Conservation (phyloP, 2,113 vertebrate species). For the human (Homo sapiens) region DNA sequence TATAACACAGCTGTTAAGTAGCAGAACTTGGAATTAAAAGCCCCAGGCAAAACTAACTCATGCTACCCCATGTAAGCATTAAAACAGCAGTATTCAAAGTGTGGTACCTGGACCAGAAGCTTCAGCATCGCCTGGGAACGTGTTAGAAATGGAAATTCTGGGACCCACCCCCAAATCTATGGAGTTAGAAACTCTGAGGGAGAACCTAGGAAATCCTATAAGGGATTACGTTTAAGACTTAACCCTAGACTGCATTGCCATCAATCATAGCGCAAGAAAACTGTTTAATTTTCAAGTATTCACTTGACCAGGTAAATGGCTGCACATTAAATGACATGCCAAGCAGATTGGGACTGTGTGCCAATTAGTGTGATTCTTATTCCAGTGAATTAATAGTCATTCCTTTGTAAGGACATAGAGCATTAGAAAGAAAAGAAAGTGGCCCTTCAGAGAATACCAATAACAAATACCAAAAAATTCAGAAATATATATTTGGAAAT, state of each 20-base stretch:
- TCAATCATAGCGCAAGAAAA: too few relatives aligned
- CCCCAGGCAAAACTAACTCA: background rate
- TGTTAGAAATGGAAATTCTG: background rate
- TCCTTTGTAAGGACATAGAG: background rate
- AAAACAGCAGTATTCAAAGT: background rate
- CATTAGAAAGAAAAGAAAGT: background rate
- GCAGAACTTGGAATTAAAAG: background rate
- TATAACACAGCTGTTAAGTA: background rate
- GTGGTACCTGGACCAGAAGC: accelerated
- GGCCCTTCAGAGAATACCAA: background rate
- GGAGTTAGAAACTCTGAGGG: background rate
- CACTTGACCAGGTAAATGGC: background rate
- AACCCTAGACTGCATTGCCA: accelerated
- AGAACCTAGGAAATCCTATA: background rate
- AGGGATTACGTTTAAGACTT: background rate
- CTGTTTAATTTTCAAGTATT: too few relatives aligned
- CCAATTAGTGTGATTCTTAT: background rate
- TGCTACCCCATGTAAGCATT: accelerated
- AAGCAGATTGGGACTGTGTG: background rate
- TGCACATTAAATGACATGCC: background rate
- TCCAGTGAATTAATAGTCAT: background rate
- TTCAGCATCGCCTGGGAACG: accelerated
- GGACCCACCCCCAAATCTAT: background rate
- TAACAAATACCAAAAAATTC: background rate
- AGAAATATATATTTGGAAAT: background rate